Percentiles rank a stretch among this genome's conserved stretches.
Evolutionary conservation across 2,888 invertebrate species (phyloP).

Genomic region (Mesochorus sp.): DNA sequence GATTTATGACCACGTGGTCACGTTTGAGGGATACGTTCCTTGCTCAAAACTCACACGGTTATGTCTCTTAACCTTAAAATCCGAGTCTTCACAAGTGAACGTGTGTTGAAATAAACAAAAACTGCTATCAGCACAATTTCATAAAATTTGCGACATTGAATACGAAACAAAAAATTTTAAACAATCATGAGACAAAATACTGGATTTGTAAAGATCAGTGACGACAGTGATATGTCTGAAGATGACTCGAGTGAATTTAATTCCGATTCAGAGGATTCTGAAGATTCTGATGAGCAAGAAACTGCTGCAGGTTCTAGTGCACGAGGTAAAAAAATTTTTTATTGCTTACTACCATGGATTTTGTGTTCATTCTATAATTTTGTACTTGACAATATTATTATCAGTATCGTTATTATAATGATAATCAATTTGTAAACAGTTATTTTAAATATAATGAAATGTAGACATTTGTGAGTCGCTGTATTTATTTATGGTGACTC

Average conservation of each 20-base stretch:
- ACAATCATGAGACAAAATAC: conserved; percentile 45
- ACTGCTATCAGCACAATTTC: too few species aligned
- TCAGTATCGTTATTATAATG: too few species aligned
- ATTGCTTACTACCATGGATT: neutral
- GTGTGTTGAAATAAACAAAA: neutral
- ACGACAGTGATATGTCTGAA: conserved; percentile 50
- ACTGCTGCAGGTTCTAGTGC: conserved; percentile 1
- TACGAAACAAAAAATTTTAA: neutral
- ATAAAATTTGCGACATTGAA: neutral
- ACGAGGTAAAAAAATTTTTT: conserved; percentile 14
- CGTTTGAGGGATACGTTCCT: too few species aligned
- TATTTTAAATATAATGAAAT: too few species aligned
- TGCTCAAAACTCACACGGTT: too few species aligned
- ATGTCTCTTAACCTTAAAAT: conserved; percentile 30
- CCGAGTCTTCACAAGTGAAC: neutral
- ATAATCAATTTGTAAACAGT: too few species aligned
- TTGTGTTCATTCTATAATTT: neutral
- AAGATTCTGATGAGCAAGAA: conserved; percentile 42
- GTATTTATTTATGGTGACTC: too few species aligned
- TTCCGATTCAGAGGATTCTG: conserved; percentile 53
- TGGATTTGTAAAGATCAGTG: conserved; percentile 34
- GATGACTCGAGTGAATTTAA: conserved; percentile 51
- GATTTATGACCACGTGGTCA: too few species aligned
- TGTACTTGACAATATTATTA: too few species aligned
- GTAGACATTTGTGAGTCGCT: too few species aligned